Evolutionary conservation across 1,140 invertebrate species (phyloP).

Genomic region (Drosophila sp.): DNA sequence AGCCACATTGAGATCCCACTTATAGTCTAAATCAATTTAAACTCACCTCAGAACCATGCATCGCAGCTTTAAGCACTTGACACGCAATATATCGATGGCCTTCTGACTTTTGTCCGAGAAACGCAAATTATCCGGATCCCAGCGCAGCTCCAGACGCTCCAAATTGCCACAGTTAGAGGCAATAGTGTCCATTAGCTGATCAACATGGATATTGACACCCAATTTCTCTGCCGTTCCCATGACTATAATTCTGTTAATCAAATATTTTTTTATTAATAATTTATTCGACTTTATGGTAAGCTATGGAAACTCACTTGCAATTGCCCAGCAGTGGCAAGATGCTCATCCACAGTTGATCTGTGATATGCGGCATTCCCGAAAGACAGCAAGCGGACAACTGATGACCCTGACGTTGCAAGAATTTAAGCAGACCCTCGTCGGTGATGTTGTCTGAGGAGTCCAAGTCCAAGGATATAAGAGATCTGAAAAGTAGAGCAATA

Average conservation of each 20-base stretch:
- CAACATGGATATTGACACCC: slow-evolving; percentile 97
- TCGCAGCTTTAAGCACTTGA: slow-evolving; percentile 93
- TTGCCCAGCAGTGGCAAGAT: slow-evolving; percentile 95
- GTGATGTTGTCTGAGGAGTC: slow-evolving; percentile 97
- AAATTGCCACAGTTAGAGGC: slow-evolving; percentile 95
- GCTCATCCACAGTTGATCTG: slow-evolving; percentile 97
- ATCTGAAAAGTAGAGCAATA: slow-evolving; percentile 23
- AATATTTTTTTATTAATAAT: neutral
- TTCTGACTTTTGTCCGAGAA: slow-evolving; percentile 99
- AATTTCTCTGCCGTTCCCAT: slow-evolving; percentile 98
- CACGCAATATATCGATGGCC: slow-evolving; percentile 94
- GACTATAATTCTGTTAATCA: slow-evolving; percentile 92
- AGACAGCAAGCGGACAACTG: slow-evolving; percentile 94
- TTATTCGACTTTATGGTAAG: too few species aligned
- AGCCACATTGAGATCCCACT: neutral
- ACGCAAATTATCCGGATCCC: slow-evolving; percentile 98
- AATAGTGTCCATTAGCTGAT: slow-evolving; percentile 98
- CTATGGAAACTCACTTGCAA: slow-evolving; percentile 88
- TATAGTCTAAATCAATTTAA: neutral
- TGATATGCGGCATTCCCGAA: slow-evolving; percentile 98
- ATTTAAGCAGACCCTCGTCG: slow-evolving; percentile 96
- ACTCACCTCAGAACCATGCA: slow-evolving; percentile 92
- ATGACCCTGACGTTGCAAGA: slow-evolving; percentile 93
- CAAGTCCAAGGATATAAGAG: slow-evolving; percentile 94
- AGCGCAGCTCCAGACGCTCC: slow-evolving; percentile 95